Conservation (phyloP, 2,888 invertebrate genomes). For the Auanema freiburgensis region DNA sequence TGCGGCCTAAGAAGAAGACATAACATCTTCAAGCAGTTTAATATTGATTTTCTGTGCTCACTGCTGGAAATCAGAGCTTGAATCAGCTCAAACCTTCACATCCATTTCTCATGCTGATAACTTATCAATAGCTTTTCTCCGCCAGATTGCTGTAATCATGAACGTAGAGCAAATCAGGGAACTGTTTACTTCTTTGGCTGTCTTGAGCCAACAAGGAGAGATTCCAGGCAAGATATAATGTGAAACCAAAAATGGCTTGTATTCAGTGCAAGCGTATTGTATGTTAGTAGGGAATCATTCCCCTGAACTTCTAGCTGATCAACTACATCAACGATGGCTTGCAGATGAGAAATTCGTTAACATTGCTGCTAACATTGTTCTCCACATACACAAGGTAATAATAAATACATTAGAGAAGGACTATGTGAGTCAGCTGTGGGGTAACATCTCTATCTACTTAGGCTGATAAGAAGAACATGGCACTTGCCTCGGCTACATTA, state of each 20-base stretch:
- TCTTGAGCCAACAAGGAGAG: slow-evolving; percentile 41
- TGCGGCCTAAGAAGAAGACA: no score
- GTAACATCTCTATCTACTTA: slow-evolving; percentile 9
- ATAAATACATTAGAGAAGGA: background rate
- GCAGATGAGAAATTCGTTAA: slow-evolving; percentile 41
- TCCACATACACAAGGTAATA: slow-evolving; percentile 38
- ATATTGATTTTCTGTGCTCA: no score
- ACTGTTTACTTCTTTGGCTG: slow-evolving; percentile 41
- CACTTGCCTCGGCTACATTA: slow-evolving; percentile 37
- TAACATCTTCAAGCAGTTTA: no score
- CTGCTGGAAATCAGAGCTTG: no score
- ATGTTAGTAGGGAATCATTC: slow-evolving; percentile 38
- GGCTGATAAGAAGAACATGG: slow-evolving; percentile 38
- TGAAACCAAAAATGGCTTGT: background rate
- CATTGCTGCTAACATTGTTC: slow-evolving; percentile 43
- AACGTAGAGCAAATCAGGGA: slow-evolving; percentile 40
- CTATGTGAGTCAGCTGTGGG: background rate
- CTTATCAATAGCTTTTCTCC: background rate
- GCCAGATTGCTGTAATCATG: slow-evolving; percentile 19
- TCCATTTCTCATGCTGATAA: background rate
- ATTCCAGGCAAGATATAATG: slow-evolving; percentile 34
- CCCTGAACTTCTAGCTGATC: slow-evolving; percentile 42
- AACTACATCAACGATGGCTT: slow-evolving; percentile 42
- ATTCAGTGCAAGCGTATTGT: slow-evolving; percentile 48
- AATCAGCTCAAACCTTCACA: background rate